phyloP scores from a whole-genome alignment of 2,888 invertebrate species.

The Phaedon cochleariae region DNA sequence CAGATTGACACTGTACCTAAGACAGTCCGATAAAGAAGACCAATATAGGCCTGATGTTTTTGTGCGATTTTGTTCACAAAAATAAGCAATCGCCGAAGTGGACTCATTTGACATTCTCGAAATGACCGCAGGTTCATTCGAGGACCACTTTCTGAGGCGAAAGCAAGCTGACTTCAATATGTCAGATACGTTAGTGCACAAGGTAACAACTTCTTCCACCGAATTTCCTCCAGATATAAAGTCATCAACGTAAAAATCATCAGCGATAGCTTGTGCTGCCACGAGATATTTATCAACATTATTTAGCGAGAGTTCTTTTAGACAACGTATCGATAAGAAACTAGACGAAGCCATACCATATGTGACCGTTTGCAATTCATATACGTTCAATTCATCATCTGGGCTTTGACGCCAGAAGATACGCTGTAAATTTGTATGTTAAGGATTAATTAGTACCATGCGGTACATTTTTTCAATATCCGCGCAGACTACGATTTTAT shows the following conservation, averaged over 20 bases:
- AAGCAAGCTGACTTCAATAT: not conserved
- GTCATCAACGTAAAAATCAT: constrained; percentile 31
- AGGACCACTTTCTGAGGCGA: constrained; percentile 14
- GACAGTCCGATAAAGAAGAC: too few species aligned
- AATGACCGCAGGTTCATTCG: constrained; percentile 2
- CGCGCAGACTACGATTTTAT: constrained; percentile 36
- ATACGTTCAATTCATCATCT: constrained; percentile 7
- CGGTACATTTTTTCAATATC: constrained; percentile 34
- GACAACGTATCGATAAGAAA: constrained; percentile 17
- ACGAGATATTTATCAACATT: constrained; percentile 1
- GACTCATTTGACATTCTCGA: too few species aligned
- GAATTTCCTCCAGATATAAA: constrained; percentile 21
- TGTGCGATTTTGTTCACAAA: too few species aligned
- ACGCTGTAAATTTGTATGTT: too few species aligned
- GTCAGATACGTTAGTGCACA: not conserved
- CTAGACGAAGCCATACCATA: constrained; percentile 23
- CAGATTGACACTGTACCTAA: too few species aligned
- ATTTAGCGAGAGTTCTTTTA: constrained; percentile 24
- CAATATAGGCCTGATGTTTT: too few species aligned
- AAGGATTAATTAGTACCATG: too few species aligned
- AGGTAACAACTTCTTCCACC: not conserved
- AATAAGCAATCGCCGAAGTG: too few species aligned
- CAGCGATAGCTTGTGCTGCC: constrained; percentile 16
- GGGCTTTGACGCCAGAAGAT: not conserved
- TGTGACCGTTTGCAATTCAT: constrained; percentile 21